These are phyloP conservation scores for Drosophila sordidula DNA, from an alignment of 2,888 invertebrate species.

Conservation along the genomic window DNA sequence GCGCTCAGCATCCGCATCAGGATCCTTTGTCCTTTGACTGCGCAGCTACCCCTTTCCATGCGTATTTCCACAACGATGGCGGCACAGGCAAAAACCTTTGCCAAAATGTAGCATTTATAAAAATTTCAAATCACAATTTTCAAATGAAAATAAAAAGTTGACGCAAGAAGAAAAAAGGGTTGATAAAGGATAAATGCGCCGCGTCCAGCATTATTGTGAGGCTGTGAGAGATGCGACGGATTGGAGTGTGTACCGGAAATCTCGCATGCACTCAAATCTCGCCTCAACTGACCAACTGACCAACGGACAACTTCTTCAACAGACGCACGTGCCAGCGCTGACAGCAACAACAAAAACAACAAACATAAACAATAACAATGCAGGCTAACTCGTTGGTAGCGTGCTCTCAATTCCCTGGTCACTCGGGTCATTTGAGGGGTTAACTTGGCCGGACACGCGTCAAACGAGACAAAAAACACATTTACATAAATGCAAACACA, in stretches of 20 bases:
- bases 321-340: slow-evolving; percentile 64
- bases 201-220: slow-evolving; percentile 3
- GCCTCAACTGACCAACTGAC: slow-evolving; percentile 50
- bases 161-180: slow-evolving; percentile 64
- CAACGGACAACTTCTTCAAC: slow-evolving; percentile 53
- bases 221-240: slow-evolving; percentile 1
- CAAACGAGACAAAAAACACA: slow-evolving; percentile 33
- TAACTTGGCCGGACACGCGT: slow-evolving; percentile 63
- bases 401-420: slow-evolving; percentile 18
- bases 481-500: slow-evolving; percentile 47
- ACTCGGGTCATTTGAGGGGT: slow-evolving; percentile 53
- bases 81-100: slow-evolving; percentile 51
- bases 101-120: slow-evolving; percentile 76
- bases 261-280: slow-evolving; percentile 12
- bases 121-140: slow-evolving; percentile 61
- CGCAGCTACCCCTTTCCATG: slow-evolving; percentile 67
- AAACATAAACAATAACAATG: slow-evolving; percentile 6
- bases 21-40: slow-evolving; percentile 53
- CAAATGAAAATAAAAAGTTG: slow-evolving; percentile 64
- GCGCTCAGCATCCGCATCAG: slow-evolving; percentile 42
- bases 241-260: background rate
- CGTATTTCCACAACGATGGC: slow-evolving; percentile 1
- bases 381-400: slow-evolving; percentile 27
- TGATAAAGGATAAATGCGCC: slow-evolving; percentile 37
- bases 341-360: slow-evolving; percentile 40